Conservation (phyloP, 2,797 vertebrate genomes). For the Gobio occitaniae region DNA sequence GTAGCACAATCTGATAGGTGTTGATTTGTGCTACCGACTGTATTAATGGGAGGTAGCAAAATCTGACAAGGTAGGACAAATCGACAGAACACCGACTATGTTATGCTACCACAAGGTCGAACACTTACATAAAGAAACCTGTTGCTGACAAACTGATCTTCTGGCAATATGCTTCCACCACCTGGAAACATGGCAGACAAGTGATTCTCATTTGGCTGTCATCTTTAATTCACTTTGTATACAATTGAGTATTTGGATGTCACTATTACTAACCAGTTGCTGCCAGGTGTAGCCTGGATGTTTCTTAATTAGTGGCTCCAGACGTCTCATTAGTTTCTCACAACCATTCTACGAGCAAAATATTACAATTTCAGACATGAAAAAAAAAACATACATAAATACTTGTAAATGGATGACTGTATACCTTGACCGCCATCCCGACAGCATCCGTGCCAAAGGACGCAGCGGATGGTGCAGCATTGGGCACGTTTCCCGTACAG, state of each 20-base stretch:
- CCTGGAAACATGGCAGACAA: constrained; percentile 54
- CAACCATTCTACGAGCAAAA: constrained; percentile 76
- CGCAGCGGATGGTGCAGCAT: constrained; percentile 75
- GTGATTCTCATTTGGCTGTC: background rate
- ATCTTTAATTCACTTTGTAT: background rate
- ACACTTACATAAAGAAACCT: constrained; percentile 82
- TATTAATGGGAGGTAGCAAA: no score
- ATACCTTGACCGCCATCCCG: constrained; percentile 83
- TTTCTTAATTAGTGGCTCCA: constrained; percentile 77
- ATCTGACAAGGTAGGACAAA: no score
- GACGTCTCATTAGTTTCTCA: constrained; percentile 80
- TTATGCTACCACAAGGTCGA: background rate
- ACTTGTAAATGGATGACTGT: background rate
- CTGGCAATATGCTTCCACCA: constrained; percentile 80
- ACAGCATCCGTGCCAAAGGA: constrained; percentile 82
- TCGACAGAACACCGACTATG: background rate
- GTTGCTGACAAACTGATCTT: constrained; percentile 83
- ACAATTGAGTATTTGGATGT: background rate
- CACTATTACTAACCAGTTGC: constrained; percentile 75
- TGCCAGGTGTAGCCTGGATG: constrained; percentile 78
- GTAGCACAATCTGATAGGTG: no score
- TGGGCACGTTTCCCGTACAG: constrained; percentile 79
- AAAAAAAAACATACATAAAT: background rate
- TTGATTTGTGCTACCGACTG: no score
- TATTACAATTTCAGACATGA: constrained; percentile 52